Evolutionary conservation across 2,797 vertebrate genomes (phyloP), one percentile per base, ranked within the genome.

Genomic region (Uromys caudimaculatus): DNA sequence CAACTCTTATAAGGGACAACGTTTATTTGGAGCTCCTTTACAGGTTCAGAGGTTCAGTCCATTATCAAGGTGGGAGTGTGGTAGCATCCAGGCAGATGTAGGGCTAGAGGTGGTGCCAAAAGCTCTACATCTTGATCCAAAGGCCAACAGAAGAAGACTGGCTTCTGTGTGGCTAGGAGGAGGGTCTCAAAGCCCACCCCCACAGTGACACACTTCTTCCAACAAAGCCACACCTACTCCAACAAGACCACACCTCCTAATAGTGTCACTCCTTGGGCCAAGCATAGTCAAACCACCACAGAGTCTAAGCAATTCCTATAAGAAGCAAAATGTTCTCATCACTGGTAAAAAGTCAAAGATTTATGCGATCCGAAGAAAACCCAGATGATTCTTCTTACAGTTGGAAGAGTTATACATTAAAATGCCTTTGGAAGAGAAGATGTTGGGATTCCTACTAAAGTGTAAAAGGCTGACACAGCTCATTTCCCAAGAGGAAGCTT

Each of bases 401-500:
- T 92, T 52, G 87, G 58, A 95, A 96, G 92, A 44, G 6, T 21
- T 77, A 6, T 71, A 35, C 14, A 60, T 81, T 38, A 86, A 93
- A 89, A 60, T 62, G 44, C 38, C 52, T 89, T 77, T 78, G 50
- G 52, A 83, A 91, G 85, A 86, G 73, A 27, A 76, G 83, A 64
- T 67, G 58, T 23, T 79, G 95, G 52, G 83, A 81, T 92, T 97
- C n/a, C 24, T 8, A 56, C 75, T 64, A 35, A 64, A 52, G 58
- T 86, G 19, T 82, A 47, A 94, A 76, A 89, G 92, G 75, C 56
- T 62, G 50, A 77, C 4, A 32, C 35, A 69, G 38, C 16, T 89
- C 12, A 24, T 85, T 96, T 93, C 58, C 64, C 14, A 38, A 86
- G 83, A 96, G 54, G 47, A 76, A 54, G 24, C 67, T 95, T 92